Percentiles rank a stretch among this genome's conserved stretches.
Evolutionary conservation across 2,888 invertebrate genomes (phyloP).

Genomic region (Formica aserva): DNA sequence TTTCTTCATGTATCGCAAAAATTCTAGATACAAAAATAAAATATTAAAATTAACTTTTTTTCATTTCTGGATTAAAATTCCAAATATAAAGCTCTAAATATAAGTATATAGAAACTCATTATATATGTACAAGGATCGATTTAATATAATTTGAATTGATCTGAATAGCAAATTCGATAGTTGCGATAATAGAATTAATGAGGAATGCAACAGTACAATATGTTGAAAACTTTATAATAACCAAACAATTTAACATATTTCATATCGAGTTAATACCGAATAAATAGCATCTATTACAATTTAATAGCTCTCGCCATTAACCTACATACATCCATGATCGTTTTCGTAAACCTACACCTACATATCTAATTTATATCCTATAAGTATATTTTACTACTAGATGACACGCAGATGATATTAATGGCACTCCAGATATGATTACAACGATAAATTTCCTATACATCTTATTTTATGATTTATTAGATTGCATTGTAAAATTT

Average conservation of each 20-base stretch:
- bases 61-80: background rate
- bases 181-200: background rate
- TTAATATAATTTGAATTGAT: background rate
- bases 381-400: background rate
- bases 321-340: conserved; percentile 19
- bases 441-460: background rate
- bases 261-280: background rate
- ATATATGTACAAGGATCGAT: background rate
- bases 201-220: background rate
- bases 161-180: background rate
- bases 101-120: background rate
- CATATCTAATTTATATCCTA: background rate
- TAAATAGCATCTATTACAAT: background rate
- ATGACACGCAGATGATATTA: background rate
- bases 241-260: background rate
- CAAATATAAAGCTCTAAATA: background rate
- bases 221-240: background rate
- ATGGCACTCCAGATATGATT: background rate
- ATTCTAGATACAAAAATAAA: background rate
- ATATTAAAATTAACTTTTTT: background rate
- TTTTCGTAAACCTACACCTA: background rate
- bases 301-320: conserved; percentile 19
- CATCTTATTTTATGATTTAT: background rate
- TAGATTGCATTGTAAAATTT: background rate
- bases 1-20: background rate